Evolutionary conservation across 2,888 invertebrate species (phyloP).

Genomic region (Athalia circularis): DNA sequence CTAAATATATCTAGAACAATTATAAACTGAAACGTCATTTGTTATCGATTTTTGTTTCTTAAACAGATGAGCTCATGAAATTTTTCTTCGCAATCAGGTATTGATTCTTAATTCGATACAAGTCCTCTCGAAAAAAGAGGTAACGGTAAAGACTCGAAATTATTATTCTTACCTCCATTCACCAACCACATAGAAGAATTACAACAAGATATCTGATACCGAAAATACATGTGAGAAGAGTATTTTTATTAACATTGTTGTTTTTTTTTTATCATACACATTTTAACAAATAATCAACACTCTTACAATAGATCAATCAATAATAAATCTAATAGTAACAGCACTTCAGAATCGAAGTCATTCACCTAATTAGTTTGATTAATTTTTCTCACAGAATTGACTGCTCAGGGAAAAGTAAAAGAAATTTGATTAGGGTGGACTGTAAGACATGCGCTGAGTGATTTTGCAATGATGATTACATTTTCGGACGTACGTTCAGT

Average conservation of each 20-base stretch:
- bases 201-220: background rate
- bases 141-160: constrained; percentile 29
- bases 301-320: background rate
- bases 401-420: background rate
- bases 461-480: background rate
- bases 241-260: background rate
- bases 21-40: background rate
- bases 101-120: constrained; percentile 14
- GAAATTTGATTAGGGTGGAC: background rate
- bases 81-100: background rate
- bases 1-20: constrained; percentile 41
- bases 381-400: background rate
- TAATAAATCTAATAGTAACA: background rate
- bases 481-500: background rate
- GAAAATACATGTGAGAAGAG: background rate
- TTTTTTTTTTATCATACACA: constrained; percentile 2
- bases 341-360: background rate
- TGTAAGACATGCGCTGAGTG: background rate
- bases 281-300: constrained; percentile 28
- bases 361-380: background rate
- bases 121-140: background rate
- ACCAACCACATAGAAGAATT: background rate
- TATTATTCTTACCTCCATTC: background rate
- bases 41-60: too few species aligned
- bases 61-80: background rate